phyloP scores from a whole-genome alignment of 2,113 vertebrate genomes.

The Clarias magur region DNA sequence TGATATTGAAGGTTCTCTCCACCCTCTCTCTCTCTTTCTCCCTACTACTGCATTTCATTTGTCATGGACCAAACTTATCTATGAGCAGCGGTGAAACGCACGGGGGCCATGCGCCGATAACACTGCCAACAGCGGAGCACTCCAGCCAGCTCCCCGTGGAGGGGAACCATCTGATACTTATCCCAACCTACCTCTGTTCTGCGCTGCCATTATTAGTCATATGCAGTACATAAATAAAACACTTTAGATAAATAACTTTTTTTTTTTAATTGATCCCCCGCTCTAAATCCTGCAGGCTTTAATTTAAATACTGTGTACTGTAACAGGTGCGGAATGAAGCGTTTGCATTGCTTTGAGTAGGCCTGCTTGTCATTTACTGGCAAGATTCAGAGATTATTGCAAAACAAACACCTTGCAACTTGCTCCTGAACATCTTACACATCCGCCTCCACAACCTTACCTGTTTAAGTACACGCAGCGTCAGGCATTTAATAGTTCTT shows the following conservation, averaged over 20 bases:
- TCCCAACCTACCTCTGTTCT: slow-evolving; percentile 56
- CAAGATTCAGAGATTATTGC: slow-evolving; percentile 7
- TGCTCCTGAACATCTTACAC: slow-evolving; percentile 15
- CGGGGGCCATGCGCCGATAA: slow-evolving; percentile 61
- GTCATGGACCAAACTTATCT: slow-evolving; percentile 60
- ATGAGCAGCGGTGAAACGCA: slow-evolving; percentile 45
- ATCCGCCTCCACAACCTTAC: neutral
- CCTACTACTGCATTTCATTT: slow-evolving; percentile 61
- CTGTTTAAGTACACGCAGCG: neutral
- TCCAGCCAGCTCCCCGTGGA: slow-evolving; percentile 52
- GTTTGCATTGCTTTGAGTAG: neutral
- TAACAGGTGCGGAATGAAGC: slow-evolving; percentile 13
- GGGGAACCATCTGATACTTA: slow-evolving; percentile 59
- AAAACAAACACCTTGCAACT: slow-evolving; percentile 2
- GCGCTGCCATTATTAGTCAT: slow-evolving; percentile 46
- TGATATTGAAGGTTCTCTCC: slow-evolving; percentile 27
- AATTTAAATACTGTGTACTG: neutral
- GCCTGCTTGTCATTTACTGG: slow-evolving; percentile 20
- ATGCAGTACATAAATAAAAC: slow-evolving; percentile 18
- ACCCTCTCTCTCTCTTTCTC: slow-evolving; percentile 37
- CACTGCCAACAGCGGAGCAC: slow-evolving; percentile 59
- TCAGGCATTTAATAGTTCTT: slow-evolving; percentile 20
- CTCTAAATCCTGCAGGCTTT: neutral
- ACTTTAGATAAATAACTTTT: slow-evolving; percentile 19
- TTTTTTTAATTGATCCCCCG: neutral